phyloP scores from a whole-genome alignment of 23 tunicate genomes.

The Trididemnum miniatum region DNA sequence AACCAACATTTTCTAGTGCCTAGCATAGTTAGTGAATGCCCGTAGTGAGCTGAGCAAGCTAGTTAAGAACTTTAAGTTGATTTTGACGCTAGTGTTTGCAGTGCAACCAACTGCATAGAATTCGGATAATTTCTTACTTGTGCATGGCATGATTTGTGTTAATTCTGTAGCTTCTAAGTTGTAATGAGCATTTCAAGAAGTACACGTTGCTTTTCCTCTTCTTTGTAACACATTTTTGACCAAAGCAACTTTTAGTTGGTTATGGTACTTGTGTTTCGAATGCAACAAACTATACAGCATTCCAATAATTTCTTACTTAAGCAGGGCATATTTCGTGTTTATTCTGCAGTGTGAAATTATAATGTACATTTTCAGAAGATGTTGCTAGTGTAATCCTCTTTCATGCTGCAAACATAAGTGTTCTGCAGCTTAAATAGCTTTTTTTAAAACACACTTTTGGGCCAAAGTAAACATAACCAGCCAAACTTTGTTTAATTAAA shows the following conservation, averaged over 20 bases:
- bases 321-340: not conserved
- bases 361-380: not conserved
- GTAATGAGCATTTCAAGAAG: no score
- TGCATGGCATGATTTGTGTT: no score
- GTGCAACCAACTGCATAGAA: no score
- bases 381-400: not conserved
- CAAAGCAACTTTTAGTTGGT: not conserved
- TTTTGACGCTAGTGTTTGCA: no score
- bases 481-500: not conserved
- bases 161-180: no score
- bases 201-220: no score
- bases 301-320: not conserved
- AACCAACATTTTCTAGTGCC: not conserved
- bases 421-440: not conserved
- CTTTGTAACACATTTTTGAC: no score
- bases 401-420: not conserved
- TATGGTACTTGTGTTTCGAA: not conserved
- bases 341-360: not conserved
- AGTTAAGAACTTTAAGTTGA: no score
- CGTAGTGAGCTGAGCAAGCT: not conserved
- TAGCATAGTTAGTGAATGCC: not conserved
- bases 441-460: constrained; percentile 4
- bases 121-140: no score
- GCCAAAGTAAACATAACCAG: not conserved
- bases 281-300: not conserved